Base-by-base conservation (phyloP, 2,113 vertebrate species). In the Bubo blakistoni region DNA sequence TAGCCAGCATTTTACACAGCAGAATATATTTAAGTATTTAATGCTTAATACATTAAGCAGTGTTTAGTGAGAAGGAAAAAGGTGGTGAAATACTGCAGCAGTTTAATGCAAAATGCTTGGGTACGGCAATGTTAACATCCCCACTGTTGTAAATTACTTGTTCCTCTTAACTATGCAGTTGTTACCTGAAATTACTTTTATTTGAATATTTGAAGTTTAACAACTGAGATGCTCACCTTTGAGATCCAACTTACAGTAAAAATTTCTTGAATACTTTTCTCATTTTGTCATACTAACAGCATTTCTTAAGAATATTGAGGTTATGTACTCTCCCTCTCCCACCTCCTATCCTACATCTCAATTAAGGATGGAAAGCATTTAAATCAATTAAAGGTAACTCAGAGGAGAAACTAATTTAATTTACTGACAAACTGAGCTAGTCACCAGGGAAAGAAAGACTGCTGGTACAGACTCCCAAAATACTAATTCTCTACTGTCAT, bases 361-460 rank as follows among this genome's bases (percentile, higher is more conserved):
- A 27, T 94, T 87, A 81, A 78, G 34, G 26, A 51, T 63, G 55
- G 51, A 89, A 72, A 92, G 7, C 40, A 32, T 69, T 94, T 89
- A 76, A 78, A 89, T 91, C 73, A 87, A 52, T 95, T 96, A 74
- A 34, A 76, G 81, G 52, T 84, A 96, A 81, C 77, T 94, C 36
- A 47, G 65, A 84, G 73, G 44, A 79, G 83, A 91, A 94, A 87
- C 26, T 40, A 52, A 86, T 84, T 91, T 70, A 92, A 92, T 94
- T 96, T 65, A 94, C 69, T 51, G 52, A 52, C 73, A 92, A 89
- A 86, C 26, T 36, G 40, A 88, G 42, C 42, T 86, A 70, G 74
- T 77, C 54, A 59, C n/a, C 27, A 73, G 65, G 51, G 81, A 91
- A 72, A 57, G 78, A 80, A 73, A 44, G 67, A 71, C 72, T 91